Evolutionary conservation across 2,888 invertebrate species (phyloP).

Genomic region (Spisula solida): DNA sequence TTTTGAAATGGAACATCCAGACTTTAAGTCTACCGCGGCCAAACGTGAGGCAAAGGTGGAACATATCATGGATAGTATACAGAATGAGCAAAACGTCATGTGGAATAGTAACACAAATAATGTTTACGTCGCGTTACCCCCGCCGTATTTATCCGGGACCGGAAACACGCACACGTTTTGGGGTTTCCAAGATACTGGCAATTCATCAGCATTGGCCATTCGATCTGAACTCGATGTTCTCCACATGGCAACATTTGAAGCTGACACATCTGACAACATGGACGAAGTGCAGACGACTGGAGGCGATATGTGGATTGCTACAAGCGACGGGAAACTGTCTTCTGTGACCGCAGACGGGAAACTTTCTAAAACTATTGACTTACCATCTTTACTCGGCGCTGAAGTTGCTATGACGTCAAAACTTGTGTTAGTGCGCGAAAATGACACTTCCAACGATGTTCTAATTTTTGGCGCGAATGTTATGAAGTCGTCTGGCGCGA

Average conservation of each 20-base stretch:
- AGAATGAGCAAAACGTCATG: conserved; percentile 14
- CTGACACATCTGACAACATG: not conserved
- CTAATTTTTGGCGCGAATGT: conserved; percentile 1
- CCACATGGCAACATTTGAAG: conserved; percentile 29
- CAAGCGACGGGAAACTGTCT: conserved; percentile 1
- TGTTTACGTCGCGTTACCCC: conserved; percentile 13
- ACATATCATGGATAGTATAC: conserved; percentile 30
- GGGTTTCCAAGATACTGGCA: conserved; percentile 17
- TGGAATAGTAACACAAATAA: not conserved
- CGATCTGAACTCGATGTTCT: conserved; percentile 31
- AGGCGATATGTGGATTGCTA: not conserved
- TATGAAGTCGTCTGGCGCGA: not conserved
- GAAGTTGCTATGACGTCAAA: conserved; percentile 1
- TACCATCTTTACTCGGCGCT: not conserved
- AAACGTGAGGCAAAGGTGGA: not conserved
- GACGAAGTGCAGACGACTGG: not conserved
- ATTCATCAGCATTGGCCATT: conserved; percentile 18
- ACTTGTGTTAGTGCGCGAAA: conserved; percentile 14
- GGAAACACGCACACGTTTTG: conserved; percentile 14
- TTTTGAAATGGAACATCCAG: conserved; percentile 2
- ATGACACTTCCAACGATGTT: not conserved
- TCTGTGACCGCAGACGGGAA: not conserved
- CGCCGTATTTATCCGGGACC: conserved; percentile 14
- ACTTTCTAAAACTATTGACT: conserved; percentile 3
- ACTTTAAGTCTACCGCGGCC: not conserved